Base-by-base conservation (phyloP, 1,140 invertebrate species). In the Homarus americanus region DNA sequence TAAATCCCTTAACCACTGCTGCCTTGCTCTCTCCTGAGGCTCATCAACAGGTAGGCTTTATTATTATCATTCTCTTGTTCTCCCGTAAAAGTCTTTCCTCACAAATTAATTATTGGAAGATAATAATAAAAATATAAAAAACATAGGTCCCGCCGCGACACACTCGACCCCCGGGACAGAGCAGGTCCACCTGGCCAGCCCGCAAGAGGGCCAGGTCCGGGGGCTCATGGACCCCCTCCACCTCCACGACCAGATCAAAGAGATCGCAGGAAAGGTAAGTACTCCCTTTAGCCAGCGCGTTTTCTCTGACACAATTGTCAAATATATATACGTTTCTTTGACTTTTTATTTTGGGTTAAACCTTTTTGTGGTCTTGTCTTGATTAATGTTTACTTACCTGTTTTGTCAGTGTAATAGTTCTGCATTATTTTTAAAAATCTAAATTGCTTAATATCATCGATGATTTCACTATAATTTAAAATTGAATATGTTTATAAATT, bases 181-280 rank as follows among this genome's bases (percentile, higher is more conserved):
- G 63, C 44, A 1, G 49, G 36, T 17, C 87, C 76, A 17, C 34
- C 78, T 34, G 69, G 73, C 15, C 84, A 66, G 34, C 17, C 53
- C 2, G 92, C 84, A 24, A 79, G 92, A 38, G 92, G 92, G n/a
- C 69, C 82, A 28, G 89, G 92, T 28, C 89, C 92, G 28, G 92
- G 92, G 15, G 92, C 90, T 15, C 87, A 91, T n/a, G 89, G 89
- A 7, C 92, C 89, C 9, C 89, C 89, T 7, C 92, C 92, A 7
- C 89, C 89, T 2, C 92, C 92, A 0, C 66, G 92, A 5, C 92
- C 92, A 2, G 92, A 92, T 75, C 92, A 92, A 80, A 44, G 92
- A 75, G 92, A 92, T 28, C 87, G 88, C 38, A 91, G 92, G 80
- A 91, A 91, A 91, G 89, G 92, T 92, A 91, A 84, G 89, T 87